Evolutionary conservation across 2,888 invertebrate species (phyloP).

Genomic region (Agriopis aurantiaria): DNA sequence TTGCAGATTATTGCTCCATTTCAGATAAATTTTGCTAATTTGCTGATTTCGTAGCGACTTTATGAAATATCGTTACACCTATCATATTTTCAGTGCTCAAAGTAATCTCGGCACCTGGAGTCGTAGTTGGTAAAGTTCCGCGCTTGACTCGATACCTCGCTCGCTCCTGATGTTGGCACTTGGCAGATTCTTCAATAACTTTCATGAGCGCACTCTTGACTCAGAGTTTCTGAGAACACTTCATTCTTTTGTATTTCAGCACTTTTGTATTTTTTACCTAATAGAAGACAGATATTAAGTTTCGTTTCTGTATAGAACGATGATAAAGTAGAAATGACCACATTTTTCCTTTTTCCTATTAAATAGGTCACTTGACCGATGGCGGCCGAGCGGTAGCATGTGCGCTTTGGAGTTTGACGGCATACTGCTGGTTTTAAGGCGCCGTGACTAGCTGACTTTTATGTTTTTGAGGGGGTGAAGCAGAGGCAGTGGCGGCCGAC

Average conservation of each 20-base stretch:
- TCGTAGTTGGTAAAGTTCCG: constrained; percentile 11
- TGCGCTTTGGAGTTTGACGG: too few relatives aligned
- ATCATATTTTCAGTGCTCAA: not conserved
- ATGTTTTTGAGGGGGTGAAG: too few relatives aligned
- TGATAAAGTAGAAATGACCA: constrained; percentile 2
- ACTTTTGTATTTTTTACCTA: constrained; percentile 20
- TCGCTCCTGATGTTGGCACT: constrained; percentile 32
- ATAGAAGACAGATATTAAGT: constrained; percentile 20
- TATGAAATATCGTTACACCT: too few relatives aligned
- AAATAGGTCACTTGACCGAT: too few relatives aligned
- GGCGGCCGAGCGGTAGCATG: too few relatives aligned
- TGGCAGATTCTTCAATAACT: constrained; percentile 34
- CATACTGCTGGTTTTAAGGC: too few relatives aligned
- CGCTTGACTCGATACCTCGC: constrained; percentile 20
- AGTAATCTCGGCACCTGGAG: constrained; percentile 6
- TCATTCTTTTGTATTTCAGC: constrained; percentile 9
- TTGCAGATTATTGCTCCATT: too few relatives aligned
- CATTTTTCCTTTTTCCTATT: too few relatives aligned
- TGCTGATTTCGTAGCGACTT: too few relatives aligned
- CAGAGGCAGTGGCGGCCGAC: too few relatives aligned
- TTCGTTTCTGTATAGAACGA: not conserved
- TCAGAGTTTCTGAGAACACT: constrained; percentile 23
- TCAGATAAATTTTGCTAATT: too few relatives aligned
- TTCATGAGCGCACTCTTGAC: constrained; percentile 18
- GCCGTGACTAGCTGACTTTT: too few relatives aligned